Conservation (phyloP, 2,797 vertebrate species). For the Dendrocincla tyrannina region DNA sequence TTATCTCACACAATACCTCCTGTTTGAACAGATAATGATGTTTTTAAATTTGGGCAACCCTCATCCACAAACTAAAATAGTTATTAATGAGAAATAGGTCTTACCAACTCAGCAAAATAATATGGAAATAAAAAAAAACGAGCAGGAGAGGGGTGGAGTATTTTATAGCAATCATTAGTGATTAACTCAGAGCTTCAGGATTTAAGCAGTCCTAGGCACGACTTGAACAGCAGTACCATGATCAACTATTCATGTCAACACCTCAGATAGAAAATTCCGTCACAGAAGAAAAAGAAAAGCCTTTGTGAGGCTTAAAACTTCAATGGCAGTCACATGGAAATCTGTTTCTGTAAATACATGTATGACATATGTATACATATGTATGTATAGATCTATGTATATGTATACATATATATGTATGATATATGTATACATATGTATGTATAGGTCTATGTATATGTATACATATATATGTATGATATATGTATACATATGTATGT, state of each 20-base stretch:
- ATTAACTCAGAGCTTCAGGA: background rate
- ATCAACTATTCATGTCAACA: background rate
- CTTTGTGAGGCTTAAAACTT: background rate
- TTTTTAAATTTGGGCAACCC: background rate
- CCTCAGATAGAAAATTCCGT: background rate
- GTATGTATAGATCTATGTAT: no score
- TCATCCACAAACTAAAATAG: background rate
- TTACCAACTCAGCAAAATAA: background rate
- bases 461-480: background rate
- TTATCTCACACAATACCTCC: background rate
- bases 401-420: background rate
- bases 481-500: no score
- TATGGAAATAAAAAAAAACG: fast-evolving
- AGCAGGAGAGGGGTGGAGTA: background rate
- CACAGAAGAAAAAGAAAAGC: background rate
- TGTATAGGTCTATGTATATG: background rate
- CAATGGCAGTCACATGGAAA: fast-evolving
- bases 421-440: no score
- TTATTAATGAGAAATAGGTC: background rate
- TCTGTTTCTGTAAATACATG: background rate
- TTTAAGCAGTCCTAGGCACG: background rate
- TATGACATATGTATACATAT: no score
- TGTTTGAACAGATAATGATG: background rate
- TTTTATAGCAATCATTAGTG: background rate
- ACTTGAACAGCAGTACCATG: background rate